Base-by-base conservation (phyloP, 1,140 invertebrate species). In the Pinna nobilis region DNA sequence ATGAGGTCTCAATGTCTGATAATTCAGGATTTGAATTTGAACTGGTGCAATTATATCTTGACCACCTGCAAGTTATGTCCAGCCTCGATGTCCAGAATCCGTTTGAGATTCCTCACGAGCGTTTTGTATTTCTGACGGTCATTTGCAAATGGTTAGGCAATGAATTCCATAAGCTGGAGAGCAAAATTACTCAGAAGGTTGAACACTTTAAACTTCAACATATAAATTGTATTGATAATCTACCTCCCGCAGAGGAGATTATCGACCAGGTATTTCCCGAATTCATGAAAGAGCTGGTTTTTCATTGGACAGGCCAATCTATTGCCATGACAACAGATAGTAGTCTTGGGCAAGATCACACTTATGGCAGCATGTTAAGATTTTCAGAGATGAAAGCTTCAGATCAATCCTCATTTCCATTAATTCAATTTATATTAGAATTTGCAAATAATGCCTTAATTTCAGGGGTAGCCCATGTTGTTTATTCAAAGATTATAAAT, bases 391-490 rank as follows among this genome's bases (percentile, higher is more conserved):
- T 32, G 57, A 33, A n/a, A 23, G 33, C 9, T 6, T 15, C 2
- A 2, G 11, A n/a, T n/a, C 33, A 20, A 2, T 55, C 53, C 44
- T 32, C 69, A 74, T 82, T 75, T 47, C 81, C 82, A 2, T 60
- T 84, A 23, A 77, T 84, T 39, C 84, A 84, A 72, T 50, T 84
- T 4, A 79, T 86, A 37, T 67, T 86, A 49, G 84, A 86, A 67
- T 82, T 86, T 72, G 61, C 78, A 20, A 86, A 86, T 61, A 84
- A 80, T 68, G 64, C 79, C 18, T 68, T 86, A 32, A 75, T 86
- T 47, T 84, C 83, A 28, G 84, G 84, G 1, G 79, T 84, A 28
- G 83, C 83, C 25, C 83, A 86, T 80, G 84, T 86, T 18, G 80
- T 86, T 11, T 84, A 81, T 72, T 78, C 82, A 11, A 78, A 75